Base-by-base conservation (phyloP, 2,888 invertebrate genomes). In the Heliconius ismenius region DNA sequence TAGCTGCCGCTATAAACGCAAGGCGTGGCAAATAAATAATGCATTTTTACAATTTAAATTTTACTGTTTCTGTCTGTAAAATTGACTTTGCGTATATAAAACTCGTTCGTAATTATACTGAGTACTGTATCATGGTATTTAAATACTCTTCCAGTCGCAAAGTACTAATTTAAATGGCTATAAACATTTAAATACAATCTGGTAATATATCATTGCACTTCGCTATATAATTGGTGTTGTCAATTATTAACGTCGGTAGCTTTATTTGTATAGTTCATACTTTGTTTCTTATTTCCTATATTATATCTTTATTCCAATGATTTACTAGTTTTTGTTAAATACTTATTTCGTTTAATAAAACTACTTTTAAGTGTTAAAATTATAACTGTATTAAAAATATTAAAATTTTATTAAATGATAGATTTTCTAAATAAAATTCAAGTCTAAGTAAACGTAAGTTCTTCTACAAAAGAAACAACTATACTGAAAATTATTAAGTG, bases 171-270 rank as follows among this genome's bases (percentile, higher is more conserved):
- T 76, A 76, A 84, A 84, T 80, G 79, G 80, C 64, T 79, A 79
- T 86, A 86, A 86, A 84, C 77, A 82, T 83, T 83, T 82, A 81
- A 83, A 80, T 76, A 78, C 79, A 81, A 81, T 79, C 81, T 80
- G 69, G 76, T 58, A 70, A 80, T 82, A 79, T 80, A 81, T 83
- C 76, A 81, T 80, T 81, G 79, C 78, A 76, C 80, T 80, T 79
- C 79, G 77, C 82, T 82, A 78, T 84, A 79, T 84, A 84, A 88
- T 86, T 86, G 84, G 85, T 83, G 82, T 32, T 81, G 83, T 86
- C 84, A 82, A 77, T 81, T 72, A 68, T 78, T 74, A 74, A 74
- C 72, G 74, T 76, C 75, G 74, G n/a, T 43, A 76, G 43, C 63
- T 68, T 75, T 76, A 63, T 69, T 49, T 65, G 58, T 72, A 43